Base-by-base conservation (phyloP, 2,797 vertebrate genomes). In the Onychomys arenicola region DNA sequence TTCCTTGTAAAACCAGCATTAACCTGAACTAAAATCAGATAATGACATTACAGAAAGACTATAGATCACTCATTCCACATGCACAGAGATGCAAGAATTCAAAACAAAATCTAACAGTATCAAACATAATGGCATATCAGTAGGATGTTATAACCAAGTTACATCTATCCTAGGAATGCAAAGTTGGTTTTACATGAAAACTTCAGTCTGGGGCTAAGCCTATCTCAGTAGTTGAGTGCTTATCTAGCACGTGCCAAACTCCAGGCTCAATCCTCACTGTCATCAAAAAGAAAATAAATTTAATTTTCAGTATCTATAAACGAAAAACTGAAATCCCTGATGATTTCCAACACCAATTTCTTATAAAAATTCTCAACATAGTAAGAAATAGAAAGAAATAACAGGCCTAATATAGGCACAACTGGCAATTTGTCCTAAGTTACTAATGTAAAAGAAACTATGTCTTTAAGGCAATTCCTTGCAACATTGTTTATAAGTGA, bases 401-500 rank as follows among this genome's bases (percentile, higher is more conserved):
- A 25, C 8, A 76, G 46, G 65, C 29, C 55, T 65, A 63, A 21
- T 43, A n/a, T 2, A 46, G 11, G 10, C 55, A 11, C 67, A 57
- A 27, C 19, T 86, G 67, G 59, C 12, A 93, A 65, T 87, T 92
- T 82, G 55, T 77, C 46, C n/a, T 89, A 81, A 96, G 14, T 21
- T 46, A 63, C 27, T 73, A 69, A 67, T 82, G 75, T 82, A 76
- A 94, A 67, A 95, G 73, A 81, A 95, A 52, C 55, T 46, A 6
- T 52, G 29, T n/a, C 6, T 17, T 80, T 37, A 85, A 78, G 25
- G n/a, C 21, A 84, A 52, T 91, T 78, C 34, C n/a, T 90, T 78
- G 52, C 11, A 82, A 82, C 25, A 52, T 78, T 94, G 91, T 93
- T 0, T 90, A 12, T 86, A 67, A 80, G 37, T 84, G 55, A 83